These are phyloP conservation scores for Callorhinus ursinus DNA, from an alignment of 2,113 vertebrate genomes.

Conservation along the genomic window DNA sequence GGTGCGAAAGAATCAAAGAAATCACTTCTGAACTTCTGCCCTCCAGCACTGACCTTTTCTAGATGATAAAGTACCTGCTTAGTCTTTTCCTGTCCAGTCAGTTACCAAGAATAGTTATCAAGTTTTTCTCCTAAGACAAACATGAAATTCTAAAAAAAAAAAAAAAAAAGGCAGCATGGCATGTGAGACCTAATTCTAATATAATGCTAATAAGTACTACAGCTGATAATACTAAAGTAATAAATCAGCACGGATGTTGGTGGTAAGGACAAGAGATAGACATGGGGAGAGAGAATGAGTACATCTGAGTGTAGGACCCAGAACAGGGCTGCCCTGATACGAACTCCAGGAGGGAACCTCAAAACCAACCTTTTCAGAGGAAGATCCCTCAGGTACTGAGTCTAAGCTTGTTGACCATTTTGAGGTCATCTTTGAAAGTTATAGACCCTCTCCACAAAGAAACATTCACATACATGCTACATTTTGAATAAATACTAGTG, in stretches of 20 bases:
- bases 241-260: background rate
- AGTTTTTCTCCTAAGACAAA: background rate
- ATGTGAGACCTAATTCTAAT: background rate
- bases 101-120: background rate
- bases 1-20: background rate
- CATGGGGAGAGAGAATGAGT: background rate
- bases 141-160: background rate
- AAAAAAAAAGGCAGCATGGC: background rate
- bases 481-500: background rate
- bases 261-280: background rate
- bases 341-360: background rate
- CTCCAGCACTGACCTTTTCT: background rate
- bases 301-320: background rate
- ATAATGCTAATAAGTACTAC: background rate
- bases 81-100: background rate
- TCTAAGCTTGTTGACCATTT: background rate
- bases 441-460: background rate
- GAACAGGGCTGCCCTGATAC: background rate
- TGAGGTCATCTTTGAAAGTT: background rate
- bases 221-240: background rate
- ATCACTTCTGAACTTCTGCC: background rate
- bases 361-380: background rate
- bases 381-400: background rate
- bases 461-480: background rate
- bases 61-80: background rate